These are phyloP conservation scores for Pseudomyrmex sp. DNA, from an alignment of 1,140 invertebrate genomes.

Conservation along the genomic window DNA sequence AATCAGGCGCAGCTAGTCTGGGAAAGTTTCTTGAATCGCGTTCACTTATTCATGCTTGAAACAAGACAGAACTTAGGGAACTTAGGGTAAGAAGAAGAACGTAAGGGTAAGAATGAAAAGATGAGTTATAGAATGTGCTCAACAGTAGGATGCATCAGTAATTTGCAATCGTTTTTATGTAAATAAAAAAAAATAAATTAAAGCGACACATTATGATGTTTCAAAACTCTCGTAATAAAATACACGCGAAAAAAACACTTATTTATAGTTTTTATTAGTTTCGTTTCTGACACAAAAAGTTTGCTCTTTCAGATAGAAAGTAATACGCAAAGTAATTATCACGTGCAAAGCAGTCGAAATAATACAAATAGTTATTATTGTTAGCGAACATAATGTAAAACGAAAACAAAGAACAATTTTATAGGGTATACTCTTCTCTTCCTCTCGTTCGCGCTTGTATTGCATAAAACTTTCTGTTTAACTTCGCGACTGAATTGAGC, in stretches of 20 bases:
- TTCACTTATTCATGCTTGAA: conserved; percentile 77
- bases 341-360: neutral
- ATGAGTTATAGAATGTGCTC: neutral
- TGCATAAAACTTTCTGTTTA: conserved; percentile 58
- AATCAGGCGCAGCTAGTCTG: conserved; percentile 57
- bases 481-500: conserved; percentile 38
- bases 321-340: conserved; percentile 12
- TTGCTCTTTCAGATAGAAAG: too few species aligned
- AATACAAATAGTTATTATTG: neutral
- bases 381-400: conserved; percentile 22
- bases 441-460: conserved; percentile 29
- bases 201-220: too few species aligned
- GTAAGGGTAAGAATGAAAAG: neutral
- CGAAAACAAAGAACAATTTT: conserved; percentile 39
- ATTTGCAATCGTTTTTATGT: conserved; percentile 31
- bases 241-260: too few species aligned
- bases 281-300: too few species aligned
- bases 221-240: too few species aligned
- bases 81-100: conserved; percentile 39
- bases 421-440: neutral
- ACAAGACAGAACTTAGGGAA: conserved; percentile 71
- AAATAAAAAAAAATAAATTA: neutral
- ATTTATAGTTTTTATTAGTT: too few species aligned
- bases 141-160: conserved; percentile 8
- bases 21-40: conserved; percentile 73